These are phyloP conservation scores for Diarsia dahlii DNA, from an alignment of 2,888 invertebrate genomes.

Conservation along the genomic window DNA sequence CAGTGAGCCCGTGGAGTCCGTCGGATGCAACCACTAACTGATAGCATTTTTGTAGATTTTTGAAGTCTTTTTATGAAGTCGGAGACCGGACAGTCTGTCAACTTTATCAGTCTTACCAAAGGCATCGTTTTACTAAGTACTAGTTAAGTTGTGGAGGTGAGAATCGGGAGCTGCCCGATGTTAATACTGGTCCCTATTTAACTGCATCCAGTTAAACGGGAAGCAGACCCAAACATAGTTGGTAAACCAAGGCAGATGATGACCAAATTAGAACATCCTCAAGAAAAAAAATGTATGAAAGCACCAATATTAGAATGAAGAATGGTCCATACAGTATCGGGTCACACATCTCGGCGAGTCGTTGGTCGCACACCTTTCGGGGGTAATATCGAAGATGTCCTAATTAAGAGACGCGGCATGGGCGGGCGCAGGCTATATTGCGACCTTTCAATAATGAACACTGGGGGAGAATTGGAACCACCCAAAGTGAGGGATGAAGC, in stretches of 20 bases:
- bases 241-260: too few relatives aligned
- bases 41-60: too few relatives aligned
- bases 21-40: too few relatives aligned
- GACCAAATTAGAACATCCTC: neutral
- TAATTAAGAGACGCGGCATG: conserved; percentile 87
- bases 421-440: conserved; percentile 83
- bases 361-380: conserved; percentile 84
- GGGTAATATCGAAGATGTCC: conserved; percentile 89
- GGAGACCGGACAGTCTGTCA: neutral
- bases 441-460: conserved; percentile 89
- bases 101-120: neutral
- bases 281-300: neutral
- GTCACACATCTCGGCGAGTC: conserved; percentile 68
- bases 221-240: neutral
- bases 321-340: conserved; percentile 64
- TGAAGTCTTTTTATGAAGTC: too few relatives aligned
- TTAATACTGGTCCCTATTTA: neutral
- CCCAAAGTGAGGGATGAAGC: conserved; percentile 56
- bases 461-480: conserved; percentile 76
- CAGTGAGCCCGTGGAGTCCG: too few relatives aligned
- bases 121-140: neutral
- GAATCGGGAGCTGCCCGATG: too few relatives aligned
- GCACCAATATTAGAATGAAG: conserved; percentile 1
- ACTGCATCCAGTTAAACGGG: neutral
- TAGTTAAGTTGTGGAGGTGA: too few relatives aligned